phyloP scores from a whole-genome alignment of 1,140 invertebrate genomes.

The Magallana gigas region DNA sequence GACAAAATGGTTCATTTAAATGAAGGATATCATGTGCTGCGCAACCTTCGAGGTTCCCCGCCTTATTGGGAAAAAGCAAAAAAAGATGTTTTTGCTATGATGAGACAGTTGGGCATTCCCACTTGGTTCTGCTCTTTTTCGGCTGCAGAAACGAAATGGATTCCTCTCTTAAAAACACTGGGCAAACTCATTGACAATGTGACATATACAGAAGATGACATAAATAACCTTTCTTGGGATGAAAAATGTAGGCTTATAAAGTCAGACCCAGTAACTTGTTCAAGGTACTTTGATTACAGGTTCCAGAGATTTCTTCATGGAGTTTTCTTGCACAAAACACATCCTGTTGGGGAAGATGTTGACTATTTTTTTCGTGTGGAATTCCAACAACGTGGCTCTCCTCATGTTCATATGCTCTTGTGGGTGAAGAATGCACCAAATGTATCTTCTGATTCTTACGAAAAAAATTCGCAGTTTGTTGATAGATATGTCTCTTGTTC shows the following conservation, averaged over 20 bases:
- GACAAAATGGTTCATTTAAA: slow-evolving; percentile 55
- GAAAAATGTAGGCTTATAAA: slow-evolving; percentile 49
- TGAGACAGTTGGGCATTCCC: slow-evolving; percentile 61
- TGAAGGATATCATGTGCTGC: slow-evolving; percentile 63
- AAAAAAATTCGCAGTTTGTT: slow-evolving; percentile 30
- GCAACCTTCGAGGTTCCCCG: slow-evolving; percentile 56
- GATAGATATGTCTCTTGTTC: slow-evolving; percentile 40
- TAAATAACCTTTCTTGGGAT: slow-evolving; percentile 51
- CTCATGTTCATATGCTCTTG: slow-evolving; percentile 48
- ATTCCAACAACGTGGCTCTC: slow-evolving; percentile 50
- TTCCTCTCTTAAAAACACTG: slow-evolving; percentile 57
- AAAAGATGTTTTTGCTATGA: slow-evolving; percentile 68
- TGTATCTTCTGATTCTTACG: background rate
- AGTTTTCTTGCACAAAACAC: background rate
- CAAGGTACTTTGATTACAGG: slow-evolving; percentile 56
- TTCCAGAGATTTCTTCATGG: slow-evolving; percentile 56
- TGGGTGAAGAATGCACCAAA: slow-evolving; percentile 48
- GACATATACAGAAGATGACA: slow-evolving; percentile 48
- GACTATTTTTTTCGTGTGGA: slow-evolving; percentile 59
- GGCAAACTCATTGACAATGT: slow-evolving; percentile 40
- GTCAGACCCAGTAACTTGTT: slow-evolving; percentile 61
- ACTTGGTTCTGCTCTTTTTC: slow-evolving; percentile 62
- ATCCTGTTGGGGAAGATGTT: slow-evolving; percentile 57
- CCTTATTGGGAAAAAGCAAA: slow-evolving; percentile 60
- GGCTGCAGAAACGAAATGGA: slow-evolving; percentile 63